Percentiles rank a stretch among this genome's conserved stretches.
Evolutionary conservation across 2,888 invertebrate genomes (phyloP).

Genomic region (Ischnura elegans): DNA sequence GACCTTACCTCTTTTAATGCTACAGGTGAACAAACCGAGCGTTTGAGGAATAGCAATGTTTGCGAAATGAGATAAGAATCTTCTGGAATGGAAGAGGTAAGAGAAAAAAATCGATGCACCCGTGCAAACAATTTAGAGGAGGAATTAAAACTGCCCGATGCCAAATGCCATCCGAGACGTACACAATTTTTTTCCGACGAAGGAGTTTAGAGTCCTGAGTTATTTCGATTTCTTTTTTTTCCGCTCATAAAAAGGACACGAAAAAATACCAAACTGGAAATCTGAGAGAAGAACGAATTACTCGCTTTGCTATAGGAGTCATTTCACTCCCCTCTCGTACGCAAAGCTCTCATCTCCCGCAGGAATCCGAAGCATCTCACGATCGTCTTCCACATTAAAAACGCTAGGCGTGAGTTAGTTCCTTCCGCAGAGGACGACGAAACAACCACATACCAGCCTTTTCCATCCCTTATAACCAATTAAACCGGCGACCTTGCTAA

Average conservation of each 20-base stretch:
- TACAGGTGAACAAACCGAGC: conserved; percentile 20
- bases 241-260: not conserved
- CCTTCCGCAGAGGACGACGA: not conserved
- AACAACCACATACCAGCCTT: not conserved
- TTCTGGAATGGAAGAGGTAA: not conserved
- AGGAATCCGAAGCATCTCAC: conserved; percentile 29
- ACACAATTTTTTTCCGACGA: not conserved
- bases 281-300: not conserved
- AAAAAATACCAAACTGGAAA: not conserved
- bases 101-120: not conserved
- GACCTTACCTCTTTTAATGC: conserved; percentile 5
- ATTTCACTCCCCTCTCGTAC: not conserved
- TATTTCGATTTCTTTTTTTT: not conserved
- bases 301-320: not conserved
- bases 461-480: not conserved
- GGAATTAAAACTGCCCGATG: conserved; percentile 9
- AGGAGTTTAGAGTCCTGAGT: not conserved
- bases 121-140: not conserved
- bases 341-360: not conserved
- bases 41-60: conserved; percentile 17
- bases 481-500: not conserved
- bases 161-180: not conserved
- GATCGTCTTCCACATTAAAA: conserved; percentile 1
- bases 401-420: not conserved
- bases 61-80: conserved; percentile 38